Conservation (phyloP, 2,888 invertebrate genomes). For the Erebia aethiops region DNA sequence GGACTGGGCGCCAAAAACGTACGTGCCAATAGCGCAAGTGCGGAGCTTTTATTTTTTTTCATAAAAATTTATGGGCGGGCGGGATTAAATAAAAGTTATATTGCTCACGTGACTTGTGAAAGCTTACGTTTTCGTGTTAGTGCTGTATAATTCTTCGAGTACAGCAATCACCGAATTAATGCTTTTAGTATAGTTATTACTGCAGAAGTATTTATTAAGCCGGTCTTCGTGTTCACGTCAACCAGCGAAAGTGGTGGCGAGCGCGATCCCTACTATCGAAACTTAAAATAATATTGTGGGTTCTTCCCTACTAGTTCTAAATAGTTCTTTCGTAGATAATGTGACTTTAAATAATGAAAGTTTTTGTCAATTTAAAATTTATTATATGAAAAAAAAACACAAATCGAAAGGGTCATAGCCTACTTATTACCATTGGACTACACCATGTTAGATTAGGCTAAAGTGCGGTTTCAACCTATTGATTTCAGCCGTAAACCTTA, state of each 20-base stretch:
- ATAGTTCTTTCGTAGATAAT: too few relatives aligned
- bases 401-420: not conserved
- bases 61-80: slow-evolving; percentile 37
- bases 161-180: not conserved
- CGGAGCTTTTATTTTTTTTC: slow-evolving; percentile 39
- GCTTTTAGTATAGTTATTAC: not conserved
- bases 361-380: too few relatives aligned
- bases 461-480: not conserved
- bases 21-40: slow-evolving; percentile 39
- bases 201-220: not conserved
- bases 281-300: too few relatives aligned
- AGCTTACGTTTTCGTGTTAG: slow-evolving; percentile 6
- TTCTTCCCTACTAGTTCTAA: too few relatives aligned
- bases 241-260: not conserved
- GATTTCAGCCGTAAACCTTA: not conserved
- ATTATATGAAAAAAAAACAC: too few relatives aligned
- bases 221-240: not conserved
- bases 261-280: not conserved
- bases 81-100: slow-evolving; percentile 41
- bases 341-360: too few relatives aligned
- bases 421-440: too few relatives aligned
- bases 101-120: slow-evolving; percentile 27
- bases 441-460: too few relatives aligned
- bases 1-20: slow-evolving; percentile 39
- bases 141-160: not conserved